phyloP scores from a whole-genome alignment of 1,140 invertebrate genomes.

The Bombus picipes region DNA sequence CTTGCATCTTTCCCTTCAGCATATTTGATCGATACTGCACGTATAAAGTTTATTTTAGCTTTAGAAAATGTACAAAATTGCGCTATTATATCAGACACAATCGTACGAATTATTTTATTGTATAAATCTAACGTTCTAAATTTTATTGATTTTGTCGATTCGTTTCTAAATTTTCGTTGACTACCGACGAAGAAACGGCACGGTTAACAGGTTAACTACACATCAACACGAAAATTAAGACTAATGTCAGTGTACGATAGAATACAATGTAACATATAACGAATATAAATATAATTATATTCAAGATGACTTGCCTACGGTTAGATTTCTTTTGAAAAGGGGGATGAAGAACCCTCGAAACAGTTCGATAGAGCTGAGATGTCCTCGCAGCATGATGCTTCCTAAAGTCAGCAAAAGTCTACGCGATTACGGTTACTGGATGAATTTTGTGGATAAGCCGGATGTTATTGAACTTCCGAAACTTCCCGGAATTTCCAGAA shows the following conservation, averaged over 20 bases:
- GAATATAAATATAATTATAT: not conserved
- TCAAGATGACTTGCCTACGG: slow-evolving; percentile 39
- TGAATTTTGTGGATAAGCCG: slow-evolving; percentile 48
- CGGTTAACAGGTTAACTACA: not conserved
- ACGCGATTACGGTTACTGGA: slow-evolving; percentile 18
- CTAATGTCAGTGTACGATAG: not conserved
- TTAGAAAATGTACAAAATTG: not conserved
- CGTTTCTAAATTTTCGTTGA: not conserved
- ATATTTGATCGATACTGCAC: slow-evolving; percentile 33
- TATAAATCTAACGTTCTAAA: not conserved
- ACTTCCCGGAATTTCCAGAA: not conserved
- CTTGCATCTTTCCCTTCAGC: not conserved
- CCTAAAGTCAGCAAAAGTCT: not conserved
- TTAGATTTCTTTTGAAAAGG: slow-evolving; percentile 45
- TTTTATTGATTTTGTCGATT: not conserved
- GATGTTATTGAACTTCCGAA: slow-evolving; percentile 3
- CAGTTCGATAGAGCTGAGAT: slow-evolving; percentile 11
- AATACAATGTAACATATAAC: not conserved
- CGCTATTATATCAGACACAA: too few species aligned
- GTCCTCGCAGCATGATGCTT: slow-evolving; percentile 47
- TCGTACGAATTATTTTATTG: too few species aligned
- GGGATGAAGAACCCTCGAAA: slow-evolving; percentile 19
- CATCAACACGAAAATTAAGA: not conserved
- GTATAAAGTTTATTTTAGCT: not conserved
- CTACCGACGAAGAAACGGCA: too few species aligned